phyloP scores from a whole-genome alignment of 2,797 vertebrate species.

The Clamator glandarius region DNA sequence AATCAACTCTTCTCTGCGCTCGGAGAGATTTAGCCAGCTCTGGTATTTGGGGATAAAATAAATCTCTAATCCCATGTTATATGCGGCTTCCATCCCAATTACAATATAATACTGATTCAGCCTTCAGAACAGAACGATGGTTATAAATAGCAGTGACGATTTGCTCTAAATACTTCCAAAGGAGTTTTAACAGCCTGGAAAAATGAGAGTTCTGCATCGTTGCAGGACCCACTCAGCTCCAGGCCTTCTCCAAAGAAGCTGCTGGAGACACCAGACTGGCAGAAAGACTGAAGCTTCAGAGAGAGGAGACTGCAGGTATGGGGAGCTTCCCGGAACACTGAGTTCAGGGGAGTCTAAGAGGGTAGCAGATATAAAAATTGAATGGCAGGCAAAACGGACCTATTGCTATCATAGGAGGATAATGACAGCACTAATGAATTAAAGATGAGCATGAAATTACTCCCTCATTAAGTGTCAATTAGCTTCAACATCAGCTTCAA shows the following conservation, averaged over 20 bases:
- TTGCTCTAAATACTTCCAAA: background rate
- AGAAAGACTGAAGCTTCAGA: background rate
- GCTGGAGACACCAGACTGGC: rapidly evolving
- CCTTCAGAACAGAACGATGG: background rate
- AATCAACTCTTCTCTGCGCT: background rate
- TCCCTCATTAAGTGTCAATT: background rate
- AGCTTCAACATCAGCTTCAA: background rate
- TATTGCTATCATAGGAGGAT: background rate
- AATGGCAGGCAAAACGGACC: background rate
- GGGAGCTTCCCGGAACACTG: background rate
- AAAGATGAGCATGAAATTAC: background rate
- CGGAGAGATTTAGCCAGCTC: background rate
- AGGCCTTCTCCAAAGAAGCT: background rate
- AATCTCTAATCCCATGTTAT: background rate
- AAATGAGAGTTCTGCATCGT: rapidly evolving
- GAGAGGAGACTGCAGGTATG: rapidly evolving
- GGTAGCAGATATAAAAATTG: background rate
- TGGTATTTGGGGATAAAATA: background rate
- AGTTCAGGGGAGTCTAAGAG: background rate
- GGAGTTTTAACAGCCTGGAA: background rate
- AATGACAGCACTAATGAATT: background rate
- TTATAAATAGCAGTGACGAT: background rate
- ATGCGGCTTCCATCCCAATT: background rate
- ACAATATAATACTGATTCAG: background rate
- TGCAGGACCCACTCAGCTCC: rapidly evolving